Conservation (phyloP, 2,888 invertebrate species). For the Drosophila niveifrons region DNA sequence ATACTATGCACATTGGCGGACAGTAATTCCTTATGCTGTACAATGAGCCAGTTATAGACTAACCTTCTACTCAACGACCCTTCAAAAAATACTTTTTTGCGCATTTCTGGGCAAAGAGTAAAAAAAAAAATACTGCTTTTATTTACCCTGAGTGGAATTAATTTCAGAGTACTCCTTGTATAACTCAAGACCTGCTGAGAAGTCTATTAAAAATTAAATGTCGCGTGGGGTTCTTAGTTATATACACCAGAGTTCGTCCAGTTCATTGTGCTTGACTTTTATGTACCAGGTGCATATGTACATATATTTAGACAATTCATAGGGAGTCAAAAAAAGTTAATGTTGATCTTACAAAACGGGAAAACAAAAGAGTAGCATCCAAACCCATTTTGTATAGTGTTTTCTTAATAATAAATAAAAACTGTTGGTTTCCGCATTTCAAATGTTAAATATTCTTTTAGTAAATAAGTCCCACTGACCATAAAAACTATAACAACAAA, state of each 20-base stretch:
- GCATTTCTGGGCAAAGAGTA: not conserved
- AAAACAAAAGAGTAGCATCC: too few species aligned
- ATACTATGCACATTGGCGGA: conserved; percentile 53
- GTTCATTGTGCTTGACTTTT: not conserved
- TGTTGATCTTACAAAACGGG: too few species aligned
- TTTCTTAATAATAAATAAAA: too few species aligned
- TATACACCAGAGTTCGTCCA: conserved; percentile 10
- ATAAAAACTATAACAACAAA: too few species aligned
- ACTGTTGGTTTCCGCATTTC: too few species aligned
- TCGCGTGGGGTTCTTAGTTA: conserved; percentile 49
- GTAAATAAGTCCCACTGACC: too few species aligned
- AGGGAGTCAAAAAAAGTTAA: too few species aligned
- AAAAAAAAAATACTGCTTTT: not conserved
- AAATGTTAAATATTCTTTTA: too few species aligned
- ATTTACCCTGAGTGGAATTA: conserved; percentile 28
- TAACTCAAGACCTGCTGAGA: conserved; percentile 32
- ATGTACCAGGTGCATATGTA: not conserved
- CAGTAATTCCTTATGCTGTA: conserved; percentile 23
- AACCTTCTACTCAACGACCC: not conserved
- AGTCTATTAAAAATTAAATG: conserved; percentile 59
- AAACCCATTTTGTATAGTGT: too few species aligned
- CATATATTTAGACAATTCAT: too few species aligned
- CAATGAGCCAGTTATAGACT: not conserved
- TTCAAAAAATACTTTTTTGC: not conserved
- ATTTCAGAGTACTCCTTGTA: conserved; percentile 31